Conservation (phyloP, 2,888 invertebrate species). For the Meganola albula region DNA sequence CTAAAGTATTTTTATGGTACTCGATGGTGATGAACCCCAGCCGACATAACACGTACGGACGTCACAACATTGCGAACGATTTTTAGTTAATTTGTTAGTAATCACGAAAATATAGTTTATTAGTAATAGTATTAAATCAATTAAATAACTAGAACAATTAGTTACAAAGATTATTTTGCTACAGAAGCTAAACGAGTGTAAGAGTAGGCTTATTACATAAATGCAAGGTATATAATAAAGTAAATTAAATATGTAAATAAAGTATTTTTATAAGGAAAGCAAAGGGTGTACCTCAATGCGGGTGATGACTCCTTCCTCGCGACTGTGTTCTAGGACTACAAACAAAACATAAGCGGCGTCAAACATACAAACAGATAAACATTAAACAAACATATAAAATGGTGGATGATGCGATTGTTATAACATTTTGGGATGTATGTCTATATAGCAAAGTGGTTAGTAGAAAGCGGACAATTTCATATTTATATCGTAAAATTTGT, state of each 20-base stretch:
- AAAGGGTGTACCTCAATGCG: slow-evolving; percentile 76
- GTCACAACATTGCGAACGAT: slow-evolving; percentile 64
- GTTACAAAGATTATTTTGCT: slow-evolving; percentile 17
- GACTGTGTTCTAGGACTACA: slow-evolving; percentile 78
- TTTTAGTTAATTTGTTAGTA: slow-evolving; percentile 31
- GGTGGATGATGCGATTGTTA: slow-evolving; percentile 41
- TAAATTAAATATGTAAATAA: slow-evolving; percentile 14
- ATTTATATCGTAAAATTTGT: too few species aligned
- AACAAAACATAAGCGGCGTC: slow-evolving; percentile 75
- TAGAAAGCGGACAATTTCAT: slow-evolving; percentile 12
- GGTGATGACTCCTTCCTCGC: slow-evolving; percentile 78
- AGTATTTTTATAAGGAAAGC: slow-evolving; percentile 54
- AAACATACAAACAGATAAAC: slow-evolving; percentile 66
- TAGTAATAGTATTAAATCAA: slow-evolving; percentile 11
- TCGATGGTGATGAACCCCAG: slow-evolving; percentile 33
- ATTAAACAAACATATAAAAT: slow-evolving; percentile 50
- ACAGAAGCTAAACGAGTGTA: slow-evolving; percentile 28
- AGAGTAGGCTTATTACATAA: too few species aligned
- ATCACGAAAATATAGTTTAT: slow-evolving; percentile 19
- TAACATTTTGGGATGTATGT: slow-evolving; percentile 7
- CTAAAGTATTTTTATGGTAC: too few species aligned
- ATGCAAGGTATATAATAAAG: slow-evolving; percentile 22
- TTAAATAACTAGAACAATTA: slow-evolving; percentile 11
- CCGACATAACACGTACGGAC: slow-evolving; percentile 64
- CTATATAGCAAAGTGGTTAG: slow-evolving; percentile 5